Evolutionary conservation across 2,888 invertebrate genomes (phyloP), one percentile per base, ranked within the genome.

Genomic region (Acronicta alni): DNA sequence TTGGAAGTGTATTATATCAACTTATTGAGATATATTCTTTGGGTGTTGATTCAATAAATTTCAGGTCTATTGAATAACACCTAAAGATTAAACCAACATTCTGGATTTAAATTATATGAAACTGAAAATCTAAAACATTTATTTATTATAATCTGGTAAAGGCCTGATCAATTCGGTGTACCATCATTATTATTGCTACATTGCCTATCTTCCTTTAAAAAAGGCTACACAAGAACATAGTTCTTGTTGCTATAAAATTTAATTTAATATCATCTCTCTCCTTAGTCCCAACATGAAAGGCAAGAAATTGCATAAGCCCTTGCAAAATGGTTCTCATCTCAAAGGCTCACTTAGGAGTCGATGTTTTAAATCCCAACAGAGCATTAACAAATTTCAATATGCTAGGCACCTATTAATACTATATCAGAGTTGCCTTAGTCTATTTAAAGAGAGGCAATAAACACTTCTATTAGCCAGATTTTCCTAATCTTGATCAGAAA

Each of bases 101-200:
- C 14, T 1, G 7, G 30, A 30, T 30, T 30, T n/a, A n/a, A n/a
- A n/a, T n/a, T n/a, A n/a, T n/a, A n/a, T n/a, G n/a, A n/a, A 47
- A 42, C 18, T 23, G 3, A 26, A 26, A 32, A 51, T 54, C 58
- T 59, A 35, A 51, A 51, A 67, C 60, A 72, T 17, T 49, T 43
- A 44, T 54, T 49, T 15, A 67, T 44, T 44, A 3, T 26, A 67
- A 54, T 51, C 12, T 38, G 32, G 30, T 45, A 20, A 26, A 54
- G 39, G 46, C 30, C 38, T 41, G 30, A 38, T 49, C 8, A 30
- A 47, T 49, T 23, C 14, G 15, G 26, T 48, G 17, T 12, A 44
- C 14, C 32, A 38, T 39, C 14, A 39, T 48, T 14, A 39, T 48
- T 18, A 44, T 14, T 18, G 37, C 39, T 20, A 41, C 12, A 14